Base-by-base conservation (phyloP, 2,888 invertebrate species). In the Altica lythri region DNA sequence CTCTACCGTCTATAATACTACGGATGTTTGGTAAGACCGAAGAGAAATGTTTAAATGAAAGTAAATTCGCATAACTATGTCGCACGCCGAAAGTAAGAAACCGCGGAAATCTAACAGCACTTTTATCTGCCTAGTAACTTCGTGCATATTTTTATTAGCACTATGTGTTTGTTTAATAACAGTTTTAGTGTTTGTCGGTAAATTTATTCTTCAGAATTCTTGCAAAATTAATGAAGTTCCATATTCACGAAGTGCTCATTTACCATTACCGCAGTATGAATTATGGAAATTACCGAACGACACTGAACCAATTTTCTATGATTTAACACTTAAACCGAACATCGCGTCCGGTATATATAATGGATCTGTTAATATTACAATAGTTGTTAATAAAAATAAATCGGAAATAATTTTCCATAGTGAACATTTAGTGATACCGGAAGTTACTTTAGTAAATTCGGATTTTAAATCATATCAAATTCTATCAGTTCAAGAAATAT, bases 321-420 rank as follows among this genome's bases (percentile, higher is more conserved):
- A 86, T 48, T 71, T 90, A 3, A 79, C 77, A 10, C 73, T 89
- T 46, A 78, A 82, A 49, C 88, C 89, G 0, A 78, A 87, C 68
- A 77, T 90, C 42, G 74, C 76, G 9, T 75, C 75, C n/a, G 83
- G 83, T 25, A 78, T 75, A 1, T 88, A 83, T 67, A 69, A 72
- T 8, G 88, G 88, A 9, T 76, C 77, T 38, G 82, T 84, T 0
- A 80, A 77, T 30, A 81, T 84, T 32, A 73, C 76, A 2, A 66
- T 84, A 37, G 73, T 79, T 47, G 72, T 83, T 1, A 57, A 70
- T 9, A 47, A 48, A 32, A 54, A 54, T 8, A 61, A 63, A 48
- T 64, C 62, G 13, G 61, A 67, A 42, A 27, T 74, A 2, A 49
- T 71, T n/a, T 35, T 76, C 29, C 69, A 76, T 56, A 67, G 68